Evolutionary conservation across 2,888 invertebrate species (phyloP).

Genomic region (Steinernema carpocapsae): DNA sequence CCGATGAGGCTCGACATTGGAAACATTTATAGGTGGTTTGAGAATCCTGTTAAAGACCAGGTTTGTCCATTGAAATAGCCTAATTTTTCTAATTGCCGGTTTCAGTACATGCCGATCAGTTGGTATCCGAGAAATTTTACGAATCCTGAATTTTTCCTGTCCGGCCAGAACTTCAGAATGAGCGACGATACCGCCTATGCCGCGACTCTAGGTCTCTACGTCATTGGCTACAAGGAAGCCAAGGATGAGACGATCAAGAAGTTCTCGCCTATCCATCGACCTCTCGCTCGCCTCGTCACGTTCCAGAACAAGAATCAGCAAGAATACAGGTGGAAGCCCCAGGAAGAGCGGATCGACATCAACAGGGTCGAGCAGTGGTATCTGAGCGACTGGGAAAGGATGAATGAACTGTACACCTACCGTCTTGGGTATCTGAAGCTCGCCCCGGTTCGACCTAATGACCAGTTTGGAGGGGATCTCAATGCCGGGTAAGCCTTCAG

Average conservation of each 20-base stretch:
- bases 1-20: slow-evolving; percentile 68
- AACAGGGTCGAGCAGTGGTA: slow-evolving; percentile 67
- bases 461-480: slow-evolving; percentile 39
- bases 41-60: slow-evolving; percentile 61
- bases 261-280: slow-evolving; percentile 64
- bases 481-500: background rate
- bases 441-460: slow-evolving; percentile 57
- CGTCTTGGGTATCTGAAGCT: slow-evolving; percentile 66
- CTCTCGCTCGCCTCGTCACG: slow-evolving; percentile 61
- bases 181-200: slow-evolving; percentile 64
- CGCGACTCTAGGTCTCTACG: slow-evolving; percentile 64
- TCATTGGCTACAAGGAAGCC: slow-evolving; percentile 66
- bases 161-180: slow-evolving; percentile 51
- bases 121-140: slow-evolving; percentile 69
- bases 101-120: slow-evolving; percentile 61
- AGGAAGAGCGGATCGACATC: slow-evolving; percentile 65
- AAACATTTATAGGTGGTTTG: slow-evolving; percentile 66
- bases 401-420: slow-evolving; percentile 63
- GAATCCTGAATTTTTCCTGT: slow-evolving; percentile 60
- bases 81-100: too few species aligned
- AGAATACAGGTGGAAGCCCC: slow-evolving; percentile 57
- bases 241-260: slow-evolving; percentile 66
- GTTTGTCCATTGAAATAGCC: too few species aligned
- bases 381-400: slow-evolving; percentile 65
- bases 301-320: slow-evolving; percentile 62